Evolutionary conservation across 2,888 invertebrate species (phyloP), one percentile per base, ranked within the genome.

Genomic region (Megaustenia siamemsis): DNA sequence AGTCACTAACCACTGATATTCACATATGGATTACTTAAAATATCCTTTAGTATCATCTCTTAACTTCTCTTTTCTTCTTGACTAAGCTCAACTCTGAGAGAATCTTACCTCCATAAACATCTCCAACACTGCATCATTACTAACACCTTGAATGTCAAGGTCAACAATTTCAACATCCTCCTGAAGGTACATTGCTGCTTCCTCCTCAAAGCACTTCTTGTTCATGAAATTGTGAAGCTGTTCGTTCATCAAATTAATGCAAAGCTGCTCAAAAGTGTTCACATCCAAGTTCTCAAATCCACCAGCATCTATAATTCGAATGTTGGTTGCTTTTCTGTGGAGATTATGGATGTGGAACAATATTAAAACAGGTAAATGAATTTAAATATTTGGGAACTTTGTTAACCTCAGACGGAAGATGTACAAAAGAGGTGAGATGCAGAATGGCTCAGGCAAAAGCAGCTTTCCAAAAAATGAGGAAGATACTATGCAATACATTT

Each of bases 241-340:
- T 75, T 93, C 93, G 82, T 92, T 93, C 45, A 91, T 90, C 40
- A 92, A 79, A 84, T 93, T 93, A 71, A 93, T 93, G 80, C 91
- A 91, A 82, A 93, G 82, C 84, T 93, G 93, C 83, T 93, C 93
- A 80, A 93, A 90, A 73, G 91, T 90, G 87, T 93, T 93, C 4
- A 79, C 66, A 32, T 86, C 66, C 35, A 92, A 87, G 80, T 91
- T 91, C 87, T 93, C 93, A 87, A 93, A 93, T 3, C 93, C 93
- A 73, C 92, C 92, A 68, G 93, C 91, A 82, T 93, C 93, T 28
- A 93, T 87, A 53, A 93, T 90, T 8, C 92, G 91, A 63, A 92
- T 91, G 75, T 77, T 83, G 6, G 82, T 79, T 12, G 53, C 35
- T 49, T 68, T 56, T 21, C 85, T 86, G 49, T n/a, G 10, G 53